Percentiles rank a stretch among this genome's conserved stretches.
phyloP scores from a whole-genome alignment of 37 sponge, comb jelly and placozoan species.

The Mnemiopsis leidyi region DNA sequence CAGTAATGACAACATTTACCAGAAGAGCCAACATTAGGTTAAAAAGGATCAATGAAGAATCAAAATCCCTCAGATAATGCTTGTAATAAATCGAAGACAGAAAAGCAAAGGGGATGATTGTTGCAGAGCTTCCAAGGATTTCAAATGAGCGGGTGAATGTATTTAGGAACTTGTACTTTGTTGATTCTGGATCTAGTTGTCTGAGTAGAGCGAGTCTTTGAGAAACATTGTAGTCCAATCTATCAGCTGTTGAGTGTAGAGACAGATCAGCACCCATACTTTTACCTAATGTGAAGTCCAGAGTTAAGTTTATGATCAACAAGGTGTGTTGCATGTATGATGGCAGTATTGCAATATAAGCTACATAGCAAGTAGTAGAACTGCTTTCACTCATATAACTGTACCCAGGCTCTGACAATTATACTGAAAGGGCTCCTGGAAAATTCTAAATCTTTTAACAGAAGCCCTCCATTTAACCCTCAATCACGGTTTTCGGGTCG shows the following conservation, averaged over 20 bases:
- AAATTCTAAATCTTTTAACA: too few relatives aligned
- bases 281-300: background rate
- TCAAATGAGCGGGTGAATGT: background rate
- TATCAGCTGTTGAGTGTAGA: background rate
- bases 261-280: background rate
- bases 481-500: too few relatives aligned
- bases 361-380: too few relatives aligned
- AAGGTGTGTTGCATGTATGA: too few relatives aligned
- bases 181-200: background rate
- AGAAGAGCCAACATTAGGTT: background rate
- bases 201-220: background rate
- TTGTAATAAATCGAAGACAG: background rate
- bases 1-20: background rate
- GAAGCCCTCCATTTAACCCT: too few relatives aligned
- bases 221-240: slow-evolving; percentile 1
- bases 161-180: background rate
- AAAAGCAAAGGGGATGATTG: background rate
- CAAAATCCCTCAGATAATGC: background rate
- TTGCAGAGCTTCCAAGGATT: background rate
- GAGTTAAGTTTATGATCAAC: too few relatives aligned
- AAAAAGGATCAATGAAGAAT: background rate
- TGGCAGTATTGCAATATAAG: too few relatives aligned
- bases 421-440: too few relatives aligned
- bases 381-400: too few relatives aligned
- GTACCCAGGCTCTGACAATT: too few relatives aligned